phyloP scores from a whole-genome alignment of 2,113 vertebrate genomes.

The Alligator mississippiensis region DNA sequence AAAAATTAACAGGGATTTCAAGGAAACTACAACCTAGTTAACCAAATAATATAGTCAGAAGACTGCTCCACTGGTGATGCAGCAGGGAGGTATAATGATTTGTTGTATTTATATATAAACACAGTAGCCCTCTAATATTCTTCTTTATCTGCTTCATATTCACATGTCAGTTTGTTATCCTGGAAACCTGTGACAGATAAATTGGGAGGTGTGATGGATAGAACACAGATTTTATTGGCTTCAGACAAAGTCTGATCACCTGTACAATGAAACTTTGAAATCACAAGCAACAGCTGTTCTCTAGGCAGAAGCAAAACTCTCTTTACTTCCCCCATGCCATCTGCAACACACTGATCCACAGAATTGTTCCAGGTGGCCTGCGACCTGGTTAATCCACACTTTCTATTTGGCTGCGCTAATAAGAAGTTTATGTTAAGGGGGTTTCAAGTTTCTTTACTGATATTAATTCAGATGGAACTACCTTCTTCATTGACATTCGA shows the following conservation, averaged over 20 bases:
- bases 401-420: not conserved
- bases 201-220: not conserved
- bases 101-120: not conserved
- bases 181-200: not conserved
- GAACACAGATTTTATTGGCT: not conserved
- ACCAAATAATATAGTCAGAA: not conserved
- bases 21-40: rapidly evolving
- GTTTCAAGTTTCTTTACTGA: constrained; percentile 29
- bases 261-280: not conserved
- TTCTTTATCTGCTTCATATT: not conserved
- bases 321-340: constrained; percentile 25
- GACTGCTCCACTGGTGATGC: not conserved
- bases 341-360: not conserved
- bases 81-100: not conserved
- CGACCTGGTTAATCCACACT: constrained; percentile 7
- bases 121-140: not conserved
- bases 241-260: not conserved
- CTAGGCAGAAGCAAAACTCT: not conserved
- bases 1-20: not conserved
- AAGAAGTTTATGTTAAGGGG: constrained; percentile 37
- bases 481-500: not conserved
- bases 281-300: not conserved
- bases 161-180: not conserved
- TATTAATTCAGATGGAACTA: not conserved
- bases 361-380: constrained; percentile 22